Percentiles rank a stretch among this genome's conserved stretches.
These are phyloP conservation scores for Bradypodion ventrale DNA, from an alignment of 2,797 vertebrate genomes.

Conservation along the genomic window DNA sequence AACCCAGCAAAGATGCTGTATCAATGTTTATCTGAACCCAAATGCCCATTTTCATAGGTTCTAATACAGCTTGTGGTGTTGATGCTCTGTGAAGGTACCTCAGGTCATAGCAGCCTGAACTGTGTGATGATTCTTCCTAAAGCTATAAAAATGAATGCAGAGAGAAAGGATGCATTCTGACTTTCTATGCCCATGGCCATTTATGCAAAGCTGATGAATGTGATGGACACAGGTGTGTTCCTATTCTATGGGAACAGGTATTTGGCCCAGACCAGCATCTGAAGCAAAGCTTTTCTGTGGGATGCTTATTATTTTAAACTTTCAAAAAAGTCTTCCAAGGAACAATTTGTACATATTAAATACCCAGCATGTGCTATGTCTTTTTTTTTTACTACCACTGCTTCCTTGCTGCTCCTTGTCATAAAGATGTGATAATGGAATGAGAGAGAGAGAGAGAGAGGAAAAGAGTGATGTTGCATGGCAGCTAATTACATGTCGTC, in stretches of 20 bases:
- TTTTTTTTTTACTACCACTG: not conserved
- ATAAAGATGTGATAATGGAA: not conserved
- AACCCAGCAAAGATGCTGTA: not conserved
- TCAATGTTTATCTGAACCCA: not conserved
- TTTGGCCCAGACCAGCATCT: not conserved
- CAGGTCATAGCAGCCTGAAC: not conserved
- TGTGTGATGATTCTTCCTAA: not conserved
- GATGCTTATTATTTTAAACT: not conserved
- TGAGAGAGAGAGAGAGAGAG: not conserved
- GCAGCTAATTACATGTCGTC: conserved; percentile 58
- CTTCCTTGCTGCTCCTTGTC: not conserved
- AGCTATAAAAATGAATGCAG: not conserved
- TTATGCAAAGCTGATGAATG: not conserved
- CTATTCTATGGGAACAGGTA: not conserved
- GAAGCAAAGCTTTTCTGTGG: not conserved
- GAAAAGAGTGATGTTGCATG: conserved; percentile 46
- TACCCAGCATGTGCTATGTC: not conserved
- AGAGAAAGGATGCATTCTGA: not conserved
- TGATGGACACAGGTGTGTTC: not conserved
- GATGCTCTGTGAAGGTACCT: not conserved
- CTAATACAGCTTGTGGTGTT: not conserved
- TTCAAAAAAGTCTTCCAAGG: not conserved
- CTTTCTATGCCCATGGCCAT: not conserved
- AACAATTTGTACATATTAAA: not conserved
- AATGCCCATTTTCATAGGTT: not conserved